phyloP scores from a whole-genome alignment of 2,113 vertebrate species.

The Percopsis transmontana region DNA sequence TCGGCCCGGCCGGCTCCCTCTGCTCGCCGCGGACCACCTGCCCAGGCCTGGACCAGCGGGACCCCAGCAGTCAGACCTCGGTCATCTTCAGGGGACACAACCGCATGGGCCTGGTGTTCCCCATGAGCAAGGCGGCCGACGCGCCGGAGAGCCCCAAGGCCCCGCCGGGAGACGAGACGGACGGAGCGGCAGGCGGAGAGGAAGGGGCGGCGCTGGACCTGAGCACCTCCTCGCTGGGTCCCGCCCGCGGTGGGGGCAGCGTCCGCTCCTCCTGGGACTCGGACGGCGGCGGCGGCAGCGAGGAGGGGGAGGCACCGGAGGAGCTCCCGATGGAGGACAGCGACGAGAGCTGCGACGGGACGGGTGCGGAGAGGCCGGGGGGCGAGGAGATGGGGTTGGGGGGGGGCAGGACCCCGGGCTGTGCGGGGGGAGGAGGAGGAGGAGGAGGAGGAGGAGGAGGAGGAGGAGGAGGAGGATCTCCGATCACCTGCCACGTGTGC shows the following conservation, averaged over 20 bases:
- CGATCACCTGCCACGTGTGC: constrained; percentile 94
- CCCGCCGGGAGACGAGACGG: constrained; percentile 54
- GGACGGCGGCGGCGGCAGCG: constrained; percentile 85
- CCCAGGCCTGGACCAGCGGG: constrained; percentile 78
- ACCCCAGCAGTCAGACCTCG: constrained; percentile 82
- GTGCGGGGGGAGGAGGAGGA: constrained; percentile 69
- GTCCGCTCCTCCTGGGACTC: constrained; percentile 91
- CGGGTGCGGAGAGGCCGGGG: constrained; percentile 58
- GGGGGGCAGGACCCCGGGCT: constrained; percentile 76
- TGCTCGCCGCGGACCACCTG: constrained; percentile 80
- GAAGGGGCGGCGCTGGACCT: constrained; percentile 89
- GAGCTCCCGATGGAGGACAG: constrained; percentile 79
- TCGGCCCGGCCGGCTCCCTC: constrained; percentile 72
- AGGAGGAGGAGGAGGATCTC: constrained; percentile 76
- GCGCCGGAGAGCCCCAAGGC: constrained; percentile 68
- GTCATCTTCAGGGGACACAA: constrained; percentile 91
- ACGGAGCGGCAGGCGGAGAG: constrained; percentile 52
- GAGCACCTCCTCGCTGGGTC: constrained; percentile 83
- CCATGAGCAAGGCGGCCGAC: constrained; percentile 82
- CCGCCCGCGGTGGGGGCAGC: constrained; percentile 77
- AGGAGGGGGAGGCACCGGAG: constrained; percentile 83
- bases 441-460: constrained; percentile 43
- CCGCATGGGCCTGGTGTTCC: constrained; percentile 87
- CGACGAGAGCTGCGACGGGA: constrained; percentile 87
- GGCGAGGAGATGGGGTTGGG: constrained; percentile 72